Percentiles rank a stretch among this genome's conserved stretches.
Evolutionary conservation across 2,113 vertebrate genomes (phyloP).

Genomic region (Calyptomena viridis): DNA sequence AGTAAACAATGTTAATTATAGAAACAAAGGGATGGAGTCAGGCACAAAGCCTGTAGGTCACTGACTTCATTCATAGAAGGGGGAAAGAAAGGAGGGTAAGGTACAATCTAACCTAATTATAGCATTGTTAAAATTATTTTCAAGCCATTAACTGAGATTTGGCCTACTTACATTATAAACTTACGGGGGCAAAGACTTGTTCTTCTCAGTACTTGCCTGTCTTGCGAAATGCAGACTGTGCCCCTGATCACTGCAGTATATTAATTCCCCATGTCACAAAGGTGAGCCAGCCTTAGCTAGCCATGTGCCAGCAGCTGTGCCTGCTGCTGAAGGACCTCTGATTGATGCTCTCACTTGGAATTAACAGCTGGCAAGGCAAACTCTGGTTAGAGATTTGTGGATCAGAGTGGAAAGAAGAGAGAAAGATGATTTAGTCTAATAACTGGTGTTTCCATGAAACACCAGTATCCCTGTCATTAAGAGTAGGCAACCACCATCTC

Average conservation of each 20-base stretch:
- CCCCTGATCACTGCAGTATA: neutral
- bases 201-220: neutral
- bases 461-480: rapidly evolving
- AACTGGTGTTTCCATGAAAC: neutral
- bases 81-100: neutral
- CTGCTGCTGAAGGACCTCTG: neutral
- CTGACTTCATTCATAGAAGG: constrained; percentile 21
- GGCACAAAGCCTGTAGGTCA: constrained; percentile 38
- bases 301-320: neutral
- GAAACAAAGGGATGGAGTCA: constrained; percentile 27
- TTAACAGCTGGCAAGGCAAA: neutral
- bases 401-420: neutral
- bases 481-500: neutral
- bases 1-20: constrained; percentile 39
- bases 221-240: neutral
- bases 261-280: neutral
- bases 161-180: constrained; percentile 20
- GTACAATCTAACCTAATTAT: constrained; percentile 55
- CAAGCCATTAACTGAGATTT: constrained; percentile 36
- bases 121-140: constrained; percentile 33
- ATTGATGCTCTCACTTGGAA: neutral
- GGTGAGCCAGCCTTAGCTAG: neutral
- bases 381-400: neutral
- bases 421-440: neutral
- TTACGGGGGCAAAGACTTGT: neutral